Evolutionary conservation across 2,797 vertebrate species (phyloP), one percentile per base, ranked within the genome.

Genomic region (Spinus pinus): DNA sequence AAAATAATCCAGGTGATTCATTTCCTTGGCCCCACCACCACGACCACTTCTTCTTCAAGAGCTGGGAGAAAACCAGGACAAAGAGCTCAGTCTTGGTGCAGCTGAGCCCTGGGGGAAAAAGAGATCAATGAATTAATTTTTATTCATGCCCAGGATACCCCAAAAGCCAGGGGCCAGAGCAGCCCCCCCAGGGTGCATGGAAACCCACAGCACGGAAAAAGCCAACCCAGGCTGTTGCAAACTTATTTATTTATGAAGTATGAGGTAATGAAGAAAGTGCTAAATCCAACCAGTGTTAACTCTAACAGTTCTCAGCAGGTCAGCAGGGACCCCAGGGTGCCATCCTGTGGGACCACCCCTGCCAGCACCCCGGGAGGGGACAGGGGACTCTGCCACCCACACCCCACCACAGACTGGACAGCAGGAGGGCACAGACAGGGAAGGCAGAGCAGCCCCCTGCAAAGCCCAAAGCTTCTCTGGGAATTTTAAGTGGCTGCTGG

Each of bases 221-320:
- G 54, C 75, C 93, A 93, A 74, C 54, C 86, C 95, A 80, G 71
- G 88, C 50, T 85, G 69, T 91, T 88, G 65, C 83, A 94, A 95
- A 96, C 78, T 88, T 77, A 95, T 97, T 95, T 96, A 96, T 97
- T 97, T 75, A 95, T 93, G 90, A 96, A 94, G 94, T 65, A 91
- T 95, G 96, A 97, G 95, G 96, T 96, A 97, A 97, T 41, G 86
- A 96, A 96, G 96, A 97, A 97, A 96, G 96, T 97, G 96, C 96
- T 95, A 96, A 94, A 93, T 95, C 96, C 80, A 16, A 95, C 93
- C 95, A 96, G 96, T 93, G 95, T 96, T 95, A 96, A 95, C 73
- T 61, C 90, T 86, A 94, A 89, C 39, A 2, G 81, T 88, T 93
- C 86, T 90, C 89, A 93, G 95, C 74, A 93, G 94, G 96, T 88